Evolutionary conservation across 2,888 invertebrate species (phyloP).

Genomic region (Cheilosia variabilis): DNA sequence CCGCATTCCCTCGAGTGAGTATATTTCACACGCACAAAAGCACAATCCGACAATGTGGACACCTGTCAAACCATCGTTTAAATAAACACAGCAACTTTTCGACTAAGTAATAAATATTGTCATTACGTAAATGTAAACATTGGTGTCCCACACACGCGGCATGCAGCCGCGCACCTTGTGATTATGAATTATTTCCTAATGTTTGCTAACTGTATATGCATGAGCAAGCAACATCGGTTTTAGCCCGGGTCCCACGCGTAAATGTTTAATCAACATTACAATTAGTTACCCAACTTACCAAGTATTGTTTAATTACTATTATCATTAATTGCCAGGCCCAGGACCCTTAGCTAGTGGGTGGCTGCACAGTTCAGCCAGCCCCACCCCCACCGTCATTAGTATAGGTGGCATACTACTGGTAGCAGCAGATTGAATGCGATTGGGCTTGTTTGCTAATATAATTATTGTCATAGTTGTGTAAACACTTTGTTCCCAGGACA

Average conservation of each 20-base stretch:
- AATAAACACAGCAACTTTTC: slow-evolving; percentile 67
- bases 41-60: slow-evolving; percentile 60
- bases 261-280: slow-evolving; percentile 78
- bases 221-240: slow-evolving; percentile 53
- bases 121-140: slow-evolving; percentile 58
- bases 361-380: background rate
- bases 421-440: slow-evolving; percentile 70
- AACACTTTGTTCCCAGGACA: slow-evolving; percentile 65
- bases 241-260: slow-evolving; percentile 68
- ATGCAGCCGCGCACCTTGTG: slow-evolving; percentile 16
- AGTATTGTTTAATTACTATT: slow-evolving; percentile 78
- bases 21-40: slow-evolving; percentile 32
- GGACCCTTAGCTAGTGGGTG: background rate
- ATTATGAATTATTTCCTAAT: slow-evolving; percentile 73
- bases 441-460: slow-evolving; percentile 77
- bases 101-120: slow-evolving; percentile 73
- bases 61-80: slow-evolving; percentile 70
- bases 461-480: slow-evolving; percentile 77
- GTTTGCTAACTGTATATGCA: slow-evolving; percentile 53
- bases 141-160: background rate
- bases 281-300: slow-evolving; percentile 76
- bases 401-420: background rate
- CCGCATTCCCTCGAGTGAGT: background rate
- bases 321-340: slow-evolving; percentile 77
- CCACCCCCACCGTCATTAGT: slow-evolving; percentile 31